Evolutionary conservation across 1,140 invertebrate genomes (phyloP), one percentile per base, ranked within the genome.

Genomic region (Rhyacophila brunnea): DNA sequence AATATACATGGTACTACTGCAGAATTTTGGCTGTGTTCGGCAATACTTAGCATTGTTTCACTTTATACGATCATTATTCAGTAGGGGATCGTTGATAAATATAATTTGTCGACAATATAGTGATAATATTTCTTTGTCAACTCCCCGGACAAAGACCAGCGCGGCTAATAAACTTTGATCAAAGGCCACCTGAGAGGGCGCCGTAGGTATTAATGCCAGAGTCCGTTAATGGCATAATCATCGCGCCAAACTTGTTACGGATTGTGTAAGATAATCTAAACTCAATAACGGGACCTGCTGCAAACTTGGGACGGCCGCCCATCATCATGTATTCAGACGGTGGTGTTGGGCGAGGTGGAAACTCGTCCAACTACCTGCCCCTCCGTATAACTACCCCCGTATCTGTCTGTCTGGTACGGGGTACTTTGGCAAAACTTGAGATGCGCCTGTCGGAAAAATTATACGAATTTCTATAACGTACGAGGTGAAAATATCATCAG

Each of bases 241-340:
- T 55, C 60, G 35, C 47, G 51, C 44, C 35, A 58, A 63, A 63
- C 61, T 63, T 59, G 51, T 50, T 55, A 59, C 56, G 55, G 56
- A 58, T 64, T 52, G 57, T 64, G 56, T 51, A 40, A 59, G 62
- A 64, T 64, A 59, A 64, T 64, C 62, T 59, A 44, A 59, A 60
- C 62, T 59, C 57, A 47, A 64, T 64, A 63, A 58, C 36, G 54
- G 60, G 6, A 35, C 32, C 14, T 17, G 34, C 34, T 34, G 11
- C 34, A 14, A 32, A 32, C 44, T 28, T 14, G 51, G 36, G 10
- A 40, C 19, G 23, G 46, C 6, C 18, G 48, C n/a, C n/a, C 3
- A 3, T 5, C 40, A 45, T 54, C 51, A 36, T 52, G 49, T 52
- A 52, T 52, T 52, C 49, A 17, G 36, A 18, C 19, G 36, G 51